Evolutionary conservation across 1,140 invertebrate species (phyloP).

Genomic region (Sesamia nonagrioides): DNA sequence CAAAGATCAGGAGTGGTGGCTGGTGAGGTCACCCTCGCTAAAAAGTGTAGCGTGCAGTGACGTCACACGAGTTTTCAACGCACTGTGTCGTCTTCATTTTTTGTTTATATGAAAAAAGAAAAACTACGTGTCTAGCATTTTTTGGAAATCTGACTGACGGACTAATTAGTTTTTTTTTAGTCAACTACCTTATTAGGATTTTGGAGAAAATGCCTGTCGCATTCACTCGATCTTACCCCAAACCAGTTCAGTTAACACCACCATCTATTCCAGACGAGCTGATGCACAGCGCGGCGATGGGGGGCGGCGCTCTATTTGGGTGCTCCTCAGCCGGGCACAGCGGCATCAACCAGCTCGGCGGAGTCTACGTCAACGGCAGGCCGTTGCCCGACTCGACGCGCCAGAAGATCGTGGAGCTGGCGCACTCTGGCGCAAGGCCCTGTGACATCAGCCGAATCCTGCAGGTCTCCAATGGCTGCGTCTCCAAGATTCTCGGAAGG

Average conservation of each 20-base stretch:
- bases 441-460: slow-evolving; percentile 99
- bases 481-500: slow-evolving; percentile 98
- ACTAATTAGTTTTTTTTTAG: too few relatives aligned
- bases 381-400: slow-evolving; percentile 98
- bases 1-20: too few relatives aligned
- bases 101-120: too few relatives aligned
- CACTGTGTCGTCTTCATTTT: too few relatives aligned
- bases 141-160: too few relatives aligned
- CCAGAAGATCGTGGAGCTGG: slow-evolving; percentile 99
- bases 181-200: too few relatives aligned
- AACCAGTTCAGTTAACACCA: neutral
- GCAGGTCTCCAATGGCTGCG: slow-evolving; percentile 98
- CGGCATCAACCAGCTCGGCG: slow-evolving; percentile 99
- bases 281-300: slow-evolving; percentile 86
- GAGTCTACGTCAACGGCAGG: slow-evolving; percentile 98
- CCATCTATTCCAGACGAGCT: slow-evolving; percentile 79
- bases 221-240: too few relatives aligned
- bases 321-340: slow-evolving; percentile 96
- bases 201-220: too few relatives aligned
- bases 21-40: too few relatives aligned
- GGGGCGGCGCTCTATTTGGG: slow-evolving; percentile 90
- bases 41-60: too few relatives aligned
- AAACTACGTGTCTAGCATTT: too few relatives aligned
- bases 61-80: too few relatives aligned
- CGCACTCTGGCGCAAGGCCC: slow-evolving; percentile 98